Evolutionary conservation across 1,140 invertebrate species (phyloP).

Genomic region (Trigoniulus corallinus): DNA sequence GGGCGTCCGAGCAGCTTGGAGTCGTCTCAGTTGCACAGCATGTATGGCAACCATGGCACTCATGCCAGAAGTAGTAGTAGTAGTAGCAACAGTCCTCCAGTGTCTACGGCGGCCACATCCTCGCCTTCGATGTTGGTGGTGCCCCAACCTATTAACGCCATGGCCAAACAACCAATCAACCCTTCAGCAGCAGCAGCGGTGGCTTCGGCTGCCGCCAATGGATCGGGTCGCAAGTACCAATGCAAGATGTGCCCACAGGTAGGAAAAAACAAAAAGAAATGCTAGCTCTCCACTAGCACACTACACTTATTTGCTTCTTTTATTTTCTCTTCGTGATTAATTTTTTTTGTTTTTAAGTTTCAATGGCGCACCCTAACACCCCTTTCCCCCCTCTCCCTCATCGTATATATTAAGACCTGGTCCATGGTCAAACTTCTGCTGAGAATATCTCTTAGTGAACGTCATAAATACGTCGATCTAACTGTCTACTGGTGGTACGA

Average conservation of each 20-base stretch:
- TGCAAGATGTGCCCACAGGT: slow-evolving; percentile 99
- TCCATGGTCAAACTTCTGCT: too few species aligned
- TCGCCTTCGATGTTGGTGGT: slow-evolving; percentile 57
- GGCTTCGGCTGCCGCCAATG: slow-evolving; percentile 26
- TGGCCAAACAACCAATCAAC: slow-evolving; percentile 32
- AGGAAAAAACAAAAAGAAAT: too few species aligned
- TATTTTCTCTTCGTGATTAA: too few species aligned
- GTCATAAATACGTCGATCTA: too few species aligned
- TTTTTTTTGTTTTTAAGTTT: too few species aligned
- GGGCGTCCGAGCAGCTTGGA: slow-evolving; percentile 13
- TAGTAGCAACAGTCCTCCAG: slow-evolving; percentile 10
- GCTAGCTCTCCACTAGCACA: too few species aligned
- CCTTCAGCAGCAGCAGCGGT: slow-evolving; percentile 6
- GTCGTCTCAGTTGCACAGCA: slow-evolving; percentile 15
- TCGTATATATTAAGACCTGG: too few species aligned
- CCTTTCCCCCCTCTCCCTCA: too few species aligned
- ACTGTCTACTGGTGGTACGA: too few species aligned
- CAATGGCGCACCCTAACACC: too few species aligned
- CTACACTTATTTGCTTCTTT: too few species aligned
- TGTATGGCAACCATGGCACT: slow-evolving; percentile 16
- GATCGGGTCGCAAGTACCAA: slow-evolving; percentile 58
- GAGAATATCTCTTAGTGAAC: too few species aligned
- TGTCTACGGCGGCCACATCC: slow-evolving; percentile 22
- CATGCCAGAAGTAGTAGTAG: slow-evolving; percentile 15
- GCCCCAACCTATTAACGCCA: slow-evolving; percentile 72